Conservation (phyloP, 2,113 vertebrate genomes). For the Cynopterus brachyotis region DNA sequence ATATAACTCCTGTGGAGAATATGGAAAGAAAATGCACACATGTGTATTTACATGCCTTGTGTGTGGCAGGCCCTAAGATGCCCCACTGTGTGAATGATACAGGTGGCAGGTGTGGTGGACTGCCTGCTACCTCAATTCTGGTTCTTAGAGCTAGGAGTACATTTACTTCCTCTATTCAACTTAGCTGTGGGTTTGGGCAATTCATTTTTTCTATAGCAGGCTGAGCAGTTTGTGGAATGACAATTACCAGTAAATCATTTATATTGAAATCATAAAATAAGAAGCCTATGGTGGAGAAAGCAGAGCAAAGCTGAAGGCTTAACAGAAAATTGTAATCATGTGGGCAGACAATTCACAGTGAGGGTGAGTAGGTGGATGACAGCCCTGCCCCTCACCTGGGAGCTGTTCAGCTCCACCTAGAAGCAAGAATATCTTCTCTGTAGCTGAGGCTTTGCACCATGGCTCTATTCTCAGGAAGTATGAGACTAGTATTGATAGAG, state of each 20-base stretch:
- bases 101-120: too few species aligned
- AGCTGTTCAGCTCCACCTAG: neutral
- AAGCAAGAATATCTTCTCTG: neutral
- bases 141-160: slow-evolving; percentile 28
- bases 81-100: neutral
- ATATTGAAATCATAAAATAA: slow-evolving; percentile 51
- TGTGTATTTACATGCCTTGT: neutral
- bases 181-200: slow-evolving; percentile 49
- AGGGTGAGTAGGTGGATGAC: neutral
- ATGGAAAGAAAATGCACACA: neutral
- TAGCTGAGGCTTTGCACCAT: neutral
- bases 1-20: neutral
- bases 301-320: neutral
- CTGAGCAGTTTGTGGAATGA: slow-evolving; percentile 21
- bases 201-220: slow-evolving; percentile 72
- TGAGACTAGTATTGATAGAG: neutral
- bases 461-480: neutral
- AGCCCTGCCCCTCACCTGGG: neutral
- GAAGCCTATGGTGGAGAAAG: neutral
- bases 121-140: neutral
- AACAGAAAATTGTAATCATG: neutral
- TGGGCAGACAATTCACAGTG: neutral
- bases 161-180: slow-evolving; percentile 39
- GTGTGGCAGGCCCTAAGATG: neutral
- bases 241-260: slow-evolving; percentile 32